Percentiles rank a stretch among this genome's conserved stretches.
Evolutionary conservation across 2,888 invertebrate species (phyloP).

Genomic region (Tethea ocularis): DNA sequence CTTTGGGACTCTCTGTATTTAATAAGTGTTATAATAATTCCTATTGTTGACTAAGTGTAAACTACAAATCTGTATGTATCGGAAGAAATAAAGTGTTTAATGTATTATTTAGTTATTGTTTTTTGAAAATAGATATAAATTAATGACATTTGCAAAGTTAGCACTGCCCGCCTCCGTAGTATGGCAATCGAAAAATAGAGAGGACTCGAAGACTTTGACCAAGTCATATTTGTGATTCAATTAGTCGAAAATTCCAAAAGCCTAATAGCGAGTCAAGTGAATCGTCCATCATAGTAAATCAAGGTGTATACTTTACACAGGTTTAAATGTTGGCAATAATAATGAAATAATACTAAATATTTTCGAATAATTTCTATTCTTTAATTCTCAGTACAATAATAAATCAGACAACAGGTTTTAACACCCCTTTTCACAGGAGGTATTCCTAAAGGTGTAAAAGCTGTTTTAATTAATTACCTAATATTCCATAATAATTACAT

Average conservation of each 20-base stretch:
- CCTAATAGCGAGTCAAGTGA: too few species aligned
- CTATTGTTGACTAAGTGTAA: slow-evolving; percentile 67
- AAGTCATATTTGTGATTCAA: too few species aligned
- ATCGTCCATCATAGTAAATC: too few species aligned
- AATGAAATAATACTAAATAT: slow-evolving; percentile 30
- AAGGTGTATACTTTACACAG: too few species aligned
- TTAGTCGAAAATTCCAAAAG: too few species aligned
- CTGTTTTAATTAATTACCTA: slow-evolving; percentile 65
- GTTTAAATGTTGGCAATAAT: too few species aligned
- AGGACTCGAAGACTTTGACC: too few species aligned
- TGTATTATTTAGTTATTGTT: slow-evolving; percentile 36
- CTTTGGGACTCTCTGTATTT: slow-evolving; percentile 27
- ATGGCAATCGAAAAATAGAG: too few species aligned
- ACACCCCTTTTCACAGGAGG: slow-evolving; percentile 69
- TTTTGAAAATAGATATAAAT: slow-evolving; percentile 9
- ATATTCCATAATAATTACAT: slow-evolving; percentile 15
- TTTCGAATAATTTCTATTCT: slow-evolving; percentile 76
- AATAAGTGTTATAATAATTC: slow-evolving; percentile 47
- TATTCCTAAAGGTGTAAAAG: slow-evolving; percentile 68
- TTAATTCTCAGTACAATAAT: slow-evolving; percentile 75
- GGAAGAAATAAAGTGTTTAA: slow-evolving; percentile 45
- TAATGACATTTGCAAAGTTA: not conserved
- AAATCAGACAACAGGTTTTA: slow-evolving; percentile 75
- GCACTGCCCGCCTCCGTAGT: too few species aligned
- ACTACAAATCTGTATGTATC: slow-evolving; percentile 47